These are phyloP conservation scores for Acipenser transmontanus DNA, from an alignment of 2,797 vertebrate genomes.

Conservation along the genomic window DNA sequence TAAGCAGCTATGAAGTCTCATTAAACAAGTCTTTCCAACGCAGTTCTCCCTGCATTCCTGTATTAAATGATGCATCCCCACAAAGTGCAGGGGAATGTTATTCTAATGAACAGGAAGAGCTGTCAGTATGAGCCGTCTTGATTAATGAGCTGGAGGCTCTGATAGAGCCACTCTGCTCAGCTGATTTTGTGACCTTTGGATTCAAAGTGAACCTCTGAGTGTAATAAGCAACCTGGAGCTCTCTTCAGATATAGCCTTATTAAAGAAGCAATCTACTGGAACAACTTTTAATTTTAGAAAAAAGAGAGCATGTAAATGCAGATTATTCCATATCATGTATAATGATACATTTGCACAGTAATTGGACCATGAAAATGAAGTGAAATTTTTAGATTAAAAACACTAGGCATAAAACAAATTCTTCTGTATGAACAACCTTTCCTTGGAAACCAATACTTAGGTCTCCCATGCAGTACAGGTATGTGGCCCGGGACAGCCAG, in stretches of 20 bases:
- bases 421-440: too few species aligned
- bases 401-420: too few species aligned
- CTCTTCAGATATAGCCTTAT: not conserved
- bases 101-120: slow-evolving; percentile 35
- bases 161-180: slow-evolving; percentile 19
- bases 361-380: not conserved
- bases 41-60: slow-evolving; percentile 32
- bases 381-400: slow-evolving; percentile 1
- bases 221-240: not conserved
- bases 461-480: not conserved
- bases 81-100: slow-evolving; percentile 39
- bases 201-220: slow-evolving; percentile 28
- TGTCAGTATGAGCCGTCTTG: slow-evolving; percentile 14
- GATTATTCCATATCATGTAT: too few species aligned
- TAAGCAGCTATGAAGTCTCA: slow-evolving; percentile 50
- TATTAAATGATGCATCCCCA: slow-evolving; percentile 38
- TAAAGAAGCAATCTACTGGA: too few species aligned
- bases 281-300: too few species aligned
- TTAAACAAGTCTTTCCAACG: slow-evolving; percentile 43
- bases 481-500: not conserved
- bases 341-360: not conserved
- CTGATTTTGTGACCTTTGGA: slow-evolving; percentile 41
- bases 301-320: too few species aligned
- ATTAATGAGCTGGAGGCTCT: slow-evolving; percentile 41
- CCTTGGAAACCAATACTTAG: not conserved